Evolutionary conservation across 2,113 vertebrate species (phyloP).

Genomic region (Megaceryle torquata): DNA sequence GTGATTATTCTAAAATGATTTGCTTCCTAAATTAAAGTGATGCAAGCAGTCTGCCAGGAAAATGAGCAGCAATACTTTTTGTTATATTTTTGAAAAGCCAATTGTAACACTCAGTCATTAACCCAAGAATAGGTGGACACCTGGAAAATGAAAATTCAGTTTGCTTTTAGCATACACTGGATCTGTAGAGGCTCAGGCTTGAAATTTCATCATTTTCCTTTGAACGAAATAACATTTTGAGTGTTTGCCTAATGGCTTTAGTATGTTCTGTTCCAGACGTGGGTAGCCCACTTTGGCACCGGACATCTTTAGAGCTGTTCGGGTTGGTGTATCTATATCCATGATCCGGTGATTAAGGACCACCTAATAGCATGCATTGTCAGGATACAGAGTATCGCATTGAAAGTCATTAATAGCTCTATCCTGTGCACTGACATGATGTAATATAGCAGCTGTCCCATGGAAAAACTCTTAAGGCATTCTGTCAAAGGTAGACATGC

Average conservation of each 20-base stretch:
- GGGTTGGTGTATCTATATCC: neutral
- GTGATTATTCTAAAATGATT: neutral
- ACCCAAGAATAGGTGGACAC: neutral
- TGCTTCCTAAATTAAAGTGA: conserved; percentile 11
- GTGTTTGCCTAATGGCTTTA: neutral
- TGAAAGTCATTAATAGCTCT: conserved; percentile 23
- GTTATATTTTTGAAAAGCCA: neutral
- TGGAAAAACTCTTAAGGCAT: neutral
- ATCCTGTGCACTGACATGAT: neutral
- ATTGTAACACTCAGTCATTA: neutral
- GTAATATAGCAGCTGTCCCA: neutral
- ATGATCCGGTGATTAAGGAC: neutral
- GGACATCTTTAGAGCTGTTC: neutral
- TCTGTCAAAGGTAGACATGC: neutral
- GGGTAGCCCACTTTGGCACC: neutral
- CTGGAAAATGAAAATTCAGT: neutral
- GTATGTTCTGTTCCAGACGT: neutral
- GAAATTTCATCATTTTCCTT: neutral
- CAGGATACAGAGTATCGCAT: neutral
- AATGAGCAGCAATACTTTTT: neutral
- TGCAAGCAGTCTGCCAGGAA: neutral
- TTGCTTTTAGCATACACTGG: neutral
- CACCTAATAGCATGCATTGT: neutral
- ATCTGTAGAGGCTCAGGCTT: neutral
- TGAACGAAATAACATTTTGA: neutral